Evolutionary conservation across 2,888 invertebrate species (phyloP).

Genomic region (Lycaena phlaeas): DNA sequence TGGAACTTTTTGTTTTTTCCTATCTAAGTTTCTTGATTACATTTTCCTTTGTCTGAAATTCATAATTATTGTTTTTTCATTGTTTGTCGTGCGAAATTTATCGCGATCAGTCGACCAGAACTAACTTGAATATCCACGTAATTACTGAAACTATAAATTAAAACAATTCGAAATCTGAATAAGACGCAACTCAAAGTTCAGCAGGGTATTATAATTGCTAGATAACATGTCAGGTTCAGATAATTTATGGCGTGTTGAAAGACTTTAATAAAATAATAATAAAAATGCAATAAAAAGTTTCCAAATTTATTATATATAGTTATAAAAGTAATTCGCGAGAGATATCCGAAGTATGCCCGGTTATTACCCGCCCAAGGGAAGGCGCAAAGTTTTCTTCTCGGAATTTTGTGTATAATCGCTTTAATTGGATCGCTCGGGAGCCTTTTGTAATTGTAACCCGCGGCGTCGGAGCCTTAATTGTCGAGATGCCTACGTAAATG

Average conservation of each 20-base stretch:
- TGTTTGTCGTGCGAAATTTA: no score
- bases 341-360: conserved; percentile 51
- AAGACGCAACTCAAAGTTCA: no score
- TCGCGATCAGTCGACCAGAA: no score
- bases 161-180: no score
- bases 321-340: conserved; percentile 22
- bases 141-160: no score
- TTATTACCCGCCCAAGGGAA: conserved; percentile 30
- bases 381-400: conserved; percentile 53
- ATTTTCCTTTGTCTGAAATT: no score
- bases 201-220: neutral
- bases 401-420: conserved; percentile 68
- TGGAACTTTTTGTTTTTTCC: no score
- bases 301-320: no score
- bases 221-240: neutral
- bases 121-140: no score
- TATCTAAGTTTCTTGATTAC: no score
- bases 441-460: conserved; percentile 61
- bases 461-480: conserved; percentile 12
- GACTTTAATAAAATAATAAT: conserved; percentile 1
- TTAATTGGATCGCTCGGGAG: conserved; percentile 65
- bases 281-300: neutral
- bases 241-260: conserved; percentile 1
- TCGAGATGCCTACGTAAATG: neutral
- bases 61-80: no score